Evolutionary conservation across 2,113 vertebrate genomes (phyloP).

Genomic region (Phyllostomus discolor): DNA sequence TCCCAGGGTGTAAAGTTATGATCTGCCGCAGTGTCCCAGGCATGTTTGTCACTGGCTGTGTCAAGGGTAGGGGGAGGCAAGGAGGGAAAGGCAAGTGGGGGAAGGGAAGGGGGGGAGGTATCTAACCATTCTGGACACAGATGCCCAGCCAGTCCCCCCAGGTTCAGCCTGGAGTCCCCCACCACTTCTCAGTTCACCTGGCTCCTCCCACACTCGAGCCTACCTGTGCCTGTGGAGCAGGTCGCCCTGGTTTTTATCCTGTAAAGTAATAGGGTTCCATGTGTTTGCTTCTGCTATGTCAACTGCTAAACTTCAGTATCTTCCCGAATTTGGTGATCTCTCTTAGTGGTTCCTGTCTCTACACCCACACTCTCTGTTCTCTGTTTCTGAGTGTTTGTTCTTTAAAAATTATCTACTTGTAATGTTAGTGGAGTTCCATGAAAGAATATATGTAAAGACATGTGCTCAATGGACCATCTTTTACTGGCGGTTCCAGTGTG

Average conservation of each 20-base stretch:
- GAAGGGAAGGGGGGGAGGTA: too few species aligned
- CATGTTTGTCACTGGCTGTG: neutral
- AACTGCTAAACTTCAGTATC: neutral
- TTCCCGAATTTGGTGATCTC: neutral
- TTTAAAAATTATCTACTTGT: neutral
- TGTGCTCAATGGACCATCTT: neutral
- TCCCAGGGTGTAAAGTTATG: neutral
- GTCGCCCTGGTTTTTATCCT: neutral
- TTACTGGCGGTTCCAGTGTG: neutral
- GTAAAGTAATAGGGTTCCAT: neutral
- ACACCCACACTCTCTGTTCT: neutral
- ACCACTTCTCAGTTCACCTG: neutral
- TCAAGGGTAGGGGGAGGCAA: too few species aligned
- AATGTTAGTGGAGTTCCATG: neutral
- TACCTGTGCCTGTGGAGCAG: neutral
- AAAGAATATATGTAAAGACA: neutral
- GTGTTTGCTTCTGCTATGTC: neutral
- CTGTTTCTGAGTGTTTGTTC: neutral
- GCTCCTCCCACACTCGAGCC: neutral
- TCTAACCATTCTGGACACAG: fast-evolving
- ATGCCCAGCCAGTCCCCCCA: neutral
- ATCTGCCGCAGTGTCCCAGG: neutral
- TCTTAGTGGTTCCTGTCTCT: neutral
- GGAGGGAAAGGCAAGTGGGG: too few species aligned
- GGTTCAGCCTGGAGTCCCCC: neutral